Evolutionary conservation across 1,140 invertebrate genomes (phyloP), one percentile per base, ranked within the genome.

Genomic region (Musca vetustissima): DNA sequence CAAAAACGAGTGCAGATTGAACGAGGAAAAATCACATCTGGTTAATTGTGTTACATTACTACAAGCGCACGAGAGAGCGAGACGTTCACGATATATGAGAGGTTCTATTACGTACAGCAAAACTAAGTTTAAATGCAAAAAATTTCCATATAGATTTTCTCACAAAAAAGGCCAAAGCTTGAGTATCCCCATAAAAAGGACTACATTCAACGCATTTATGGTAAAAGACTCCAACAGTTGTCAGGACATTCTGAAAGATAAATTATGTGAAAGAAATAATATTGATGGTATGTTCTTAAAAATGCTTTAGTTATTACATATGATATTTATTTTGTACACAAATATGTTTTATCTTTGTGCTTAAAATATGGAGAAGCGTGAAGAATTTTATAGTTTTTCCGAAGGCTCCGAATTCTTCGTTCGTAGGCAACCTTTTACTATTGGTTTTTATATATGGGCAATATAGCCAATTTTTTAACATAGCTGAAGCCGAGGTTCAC

Each of bases 1-100:
- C 19, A 74, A 75, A 69, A 73, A 69, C n/a, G 73, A 73, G 32
- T 68, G 72, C 50, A 65, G 32, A 25, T 71, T 67, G 14, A 69
- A 61, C 1, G 59, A 73, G 17, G 67, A 71, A 24, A 74, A 64
- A 66, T 57, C 32, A 2, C 71, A 74, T 28, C 52, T 79, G 9
- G 66, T 6, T 2, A 70, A 78, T 1, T 76, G 77, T n/a, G 43
- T 85, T 15, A 73, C 68, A 1, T 69, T 91, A 13, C 85, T 88
- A 52, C 87, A 88, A 73, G 77, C 72, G 7, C 83, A 85, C 48
- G 88, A 89, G 73, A 80, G 87, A 67, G 85, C 83, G 0, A 81
- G 88, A 67, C 73, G 87, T 68, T 88, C 83, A 28, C 80, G 91
- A 22, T 73, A 84, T 6, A 85, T 84, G 64, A 80, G 77, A 59